Evolutionary conservation across 2,888 invertebrate genomes (phyloP), one percentile per base, ranked within the genome.

Genomic region (Halictus ligatus): DNA sequence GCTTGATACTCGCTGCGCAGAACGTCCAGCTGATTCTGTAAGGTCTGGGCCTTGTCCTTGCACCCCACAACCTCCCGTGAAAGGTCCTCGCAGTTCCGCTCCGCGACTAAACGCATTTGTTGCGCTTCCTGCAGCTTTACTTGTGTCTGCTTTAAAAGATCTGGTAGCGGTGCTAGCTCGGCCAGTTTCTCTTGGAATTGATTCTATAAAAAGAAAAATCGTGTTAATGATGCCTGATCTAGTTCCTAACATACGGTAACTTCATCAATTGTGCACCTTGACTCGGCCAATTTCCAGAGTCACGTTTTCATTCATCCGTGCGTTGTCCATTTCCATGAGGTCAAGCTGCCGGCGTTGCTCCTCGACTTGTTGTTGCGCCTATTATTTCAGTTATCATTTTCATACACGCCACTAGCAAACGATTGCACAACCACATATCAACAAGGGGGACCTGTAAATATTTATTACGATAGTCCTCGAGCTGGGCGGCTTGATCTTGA

Each of bases 171-270:
- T 0, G 97, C 96, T 75, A 97, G 94, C 94, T 97, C 97, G 83
- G 97, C 96, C 40, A 97, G 94, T 93, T 97, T 97, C 92, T 97
- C 97, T 96, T 97, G 97, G 95, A 97, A 97, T 94, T 97, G 96
- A 91, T 95, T 96, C 96, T 95, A 25, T 75, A 25, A 12, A 10
- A n/a, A 25, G 29, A 48, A 64, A 29, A n/a, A n/a, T 58, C n/a
- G n/a, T n/a, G 12, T 12, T 58, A 58, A 58, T 12, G 7, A 64
- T 29, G 18, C 18, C 64, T 15, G 15, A 8, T 15, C 29, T 29
- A 64, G 5, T 64, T 64, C 29, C 15, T 29, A 29, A 29, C 29
- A 7, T 29, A 25, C 29, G 29, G 64, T 15, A 29, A 29, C 3
- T 15, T 7, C 1, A 48, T 50, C 21, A 21, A 21, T 40, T 43